Evolutionary conservation across 1,140 invertebrate genomes (phyloP), one percentile per base, ranked within the genome.

Genomic region (Ceratitis capitata): DNA sequence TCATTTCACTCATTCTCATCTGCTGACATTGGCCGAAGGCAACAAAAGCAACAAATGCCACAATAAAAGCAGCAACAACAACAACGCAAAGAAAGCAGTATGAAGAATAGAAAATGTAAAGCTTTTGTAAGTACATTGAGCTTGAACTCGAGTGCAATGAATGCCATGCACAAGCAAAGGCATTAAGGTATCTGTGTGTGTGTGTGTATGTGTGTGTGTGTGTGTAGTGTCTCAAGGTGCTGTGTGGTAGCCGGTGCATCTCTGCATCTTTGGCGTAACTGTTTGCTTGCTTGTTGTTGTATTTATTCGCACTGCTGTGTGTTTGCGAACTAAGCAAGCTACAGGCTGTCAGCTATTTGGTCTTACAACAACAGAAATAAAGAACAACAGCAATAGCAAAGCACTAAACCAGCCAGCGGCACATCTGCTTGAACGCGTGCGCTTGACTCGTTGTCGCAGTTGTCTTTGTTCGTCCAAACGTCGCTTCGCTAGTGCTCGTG

Each of bases 61-160:
- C 26, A 45, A 23, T 45, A 74, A 74, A n/a, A n/a, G 3, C 26
- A 45, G 42, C 42, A 74, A 74, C 9, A n/a, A n/a, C 14, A n/a
- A 29, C 42, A 45, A n/a, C 3, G 69, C 5, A 45, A 47, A 42
- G n/a, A n/a, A n/a, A n/a, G n/a, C n/a, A n/a, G n/a, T n/a, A n/a
- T n/a, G 69, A 12, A 69, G 61, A 69, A 69, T 69, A 39, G 61
- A 14, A 39, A 39, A 45, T 26, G 39, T 45, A 78, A 47, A 78
- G 69, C 69, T 78, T 78, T 78, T 78, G 69, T 78, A 23, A 47
- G 69, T 47, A 47, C 42, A 78, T 78, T 47, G 69, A 42, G 69
- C 69, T 78, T 78, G 69, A n/a, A 78, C 35, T 42, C 69, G 12
- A 78, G 69, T 45, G 69, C 23, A 26, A 45, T 78, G 23, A 78